phyloP scores from a whole-genome alignment of 2,113 vertebrate genomes.

The Cephalophus harveyi region DNA sequence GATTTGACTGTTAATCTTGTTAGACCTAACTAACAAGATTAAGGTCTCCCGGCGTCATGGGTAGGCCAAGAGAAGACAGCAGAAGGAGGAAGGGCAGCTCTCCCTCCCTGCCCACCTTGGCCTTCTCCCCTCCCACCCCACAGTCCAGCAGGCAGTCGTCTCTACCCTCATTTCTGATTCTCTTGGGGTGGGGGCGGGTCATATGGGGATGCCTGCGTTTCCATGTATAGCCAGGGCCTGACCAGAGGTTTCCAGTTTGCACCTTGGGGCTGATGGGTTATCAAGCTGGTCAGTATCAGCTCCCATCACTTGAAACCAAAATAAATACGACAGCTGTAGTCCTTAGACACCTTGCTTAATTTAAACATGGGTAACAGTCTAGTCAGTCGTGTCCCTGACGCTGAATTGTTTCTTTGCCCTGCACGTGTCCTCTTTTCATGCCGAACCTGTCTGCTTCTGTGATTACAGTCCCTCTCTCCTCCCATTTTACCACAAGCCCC shows the following conservation, averaged over 20 bases:
- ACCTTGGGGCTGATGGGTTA: background rate
- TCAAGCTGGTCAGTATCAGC: background rate
- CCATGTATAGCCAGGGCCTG: background rate
- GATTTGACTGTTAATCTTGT: too few species aligned
- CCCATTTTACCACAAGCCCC: background rate
- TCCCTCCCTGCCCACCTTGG: background rate
- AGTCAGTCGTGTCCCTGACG: background rate
- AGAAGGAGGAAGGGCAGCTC: background rate
- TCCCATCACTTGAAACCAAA: constrained; percentile 27
- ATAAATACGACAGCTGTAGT: constrained; percentile 50
- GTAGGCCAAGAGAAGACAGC: background rate
- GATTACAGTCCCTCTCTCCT: background rate
- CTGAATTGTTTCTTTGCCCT: background rate
- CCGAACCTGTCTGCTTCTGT: background rate
- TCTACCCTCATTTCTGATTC: background rate
- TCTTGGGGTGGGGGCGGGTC: fast-evolving
- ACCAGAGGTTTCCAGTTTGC: background rate
- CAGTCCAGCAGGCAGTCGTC: too few species aligned
- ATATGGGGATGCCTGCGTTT: background rate
- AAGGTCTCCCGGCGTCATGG: background rate
- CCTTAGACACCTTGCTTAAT: constrained; percentile 25
- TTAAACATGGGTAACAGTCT: constrained; percentile 17
- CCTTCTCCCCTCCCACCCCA: background rate
- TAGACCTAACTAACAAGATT: background rate
- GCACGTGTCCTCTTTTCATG: background rate